Conservation (phyloP, 2,888 invertebrate genomes). For the Cataglyphis rosenhaueri region DNA sequence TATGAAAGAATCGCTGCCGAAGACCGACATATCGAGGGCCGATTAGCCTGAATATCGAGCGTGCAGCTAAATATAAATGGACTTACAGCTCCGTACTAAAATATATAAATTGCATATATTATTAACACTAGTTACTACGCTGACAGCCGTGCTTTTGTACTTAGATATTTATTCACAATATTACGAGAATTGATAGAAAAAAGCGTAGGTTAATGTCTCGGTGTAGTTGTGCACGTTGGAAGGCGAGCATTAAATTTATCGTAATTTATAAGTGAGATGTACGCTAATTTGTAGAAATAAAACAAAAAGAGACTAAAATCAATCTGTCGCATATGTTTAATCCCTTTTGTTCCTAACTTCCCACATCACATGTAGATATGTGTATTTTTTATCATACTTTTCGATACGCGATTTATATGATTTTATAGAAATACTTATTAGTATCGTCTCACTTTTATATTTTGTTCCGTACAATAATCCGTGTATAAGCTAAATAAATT, state of each 20-base stretch:
- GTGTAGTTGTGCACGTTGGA: slow-evolving; percentile 26
- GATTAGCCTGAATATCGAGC: slow-evolving; percentile 40
- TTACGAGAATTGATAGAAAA: slow-evolving; percentile 47
- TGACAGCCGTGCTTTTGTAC: slow-evolving; percentile 78
- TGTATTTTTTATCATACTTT: not conserved
- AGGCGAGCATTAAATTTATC: slow-evolving; percentile 20
- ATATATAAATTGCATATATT: slow-evolving; percentile 49
- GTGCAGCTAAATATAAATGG: slow-evolving; percentile 29
- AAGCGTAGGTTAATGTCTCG: slow-evolving; percentile 50
- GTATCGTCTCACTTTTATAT: not conserved
- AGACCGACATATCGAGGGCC: slow-evolving; percentile 29
- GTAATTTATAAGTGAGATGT: slow-evolving; percentile 68
- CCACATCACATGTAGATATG: not conserved
- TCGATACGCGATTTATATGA: not conserved
- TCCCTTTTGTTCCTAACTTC: not conserved
- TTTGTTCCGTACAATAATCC: not conserved
- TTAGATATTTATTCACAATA: slow-evolving; percentile 82
- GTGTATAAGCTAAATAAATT: not conserved
- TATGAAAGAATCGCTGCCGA: not conserved
- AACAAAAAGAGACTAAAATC: slow-evolving; percentile 50
- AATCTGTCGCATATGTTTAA: not conserved
- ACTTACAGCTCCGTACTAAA: slow-evolving; percentile 40
- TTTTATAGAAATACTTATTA: slow-evolving; percentile 18
- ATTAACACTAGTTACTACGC: slow-evolving; percentile 63
- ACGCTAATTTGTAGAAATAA: slow-evolving; percentile 73